Conservation (phyloP, 2,888 invertebrate species). For the Colostygia pectinataria region DNA sequence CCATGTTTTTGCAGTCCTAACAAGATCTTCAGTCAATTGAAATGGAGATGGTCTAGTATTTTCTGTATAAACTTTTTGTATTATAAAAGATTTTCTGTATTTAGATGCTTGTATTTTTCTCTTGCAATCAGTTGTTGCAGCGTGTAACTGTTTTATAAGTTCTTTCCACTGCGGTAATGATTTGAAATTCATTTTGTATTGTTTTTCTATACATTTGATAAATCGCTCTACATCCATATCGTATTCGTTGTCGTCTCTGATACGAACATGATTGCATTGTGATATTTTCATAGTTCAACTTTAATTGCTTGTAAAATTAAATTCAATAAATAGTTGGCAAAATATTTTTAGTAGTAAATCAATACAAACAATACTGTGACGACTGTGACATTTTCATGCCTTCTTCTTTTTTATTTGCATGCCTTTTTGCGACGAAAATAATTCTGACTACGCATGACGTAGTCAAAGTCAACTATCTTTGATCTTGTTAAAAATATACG, state of each 20-base stretch:
- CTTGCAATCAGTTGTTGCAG: constrained; percentile 47
- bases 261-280: constrained; percentile 55
- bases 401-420: too few relatives aligned
- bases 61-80: constrained; percentile 58
- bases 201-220: constrained; percentile 55
- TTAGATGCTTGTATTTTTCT: constrained; percentile 52
- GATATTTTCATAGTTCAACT: constrained; percentile 36
- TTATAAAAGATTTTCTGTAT: constrained; percentile 54
- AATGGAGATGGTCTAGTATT: constrained; percentile 60
- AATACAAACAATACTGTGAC: constrained; percentile 9
- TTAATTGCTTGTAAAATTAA: neutral
- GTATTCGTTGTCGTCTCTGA: constrained; percentile 48
- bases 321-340: constrained; percentile 1
- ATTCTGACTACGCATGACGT: too few relatives aligned
- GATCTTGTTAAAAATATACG: too few relatives aligned
- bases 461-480: too few relatives aligned
- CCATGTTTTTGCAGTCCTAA: constrained; percentile 62
- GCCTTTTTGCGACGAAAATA: too few relatives aligned
- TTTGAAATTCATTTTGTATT: constrained; percentile 56
- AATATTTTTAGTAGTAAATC: neutral
- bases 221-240: constrained; percentile 50
- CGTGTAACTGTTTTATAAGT: constrained; percentile 52
- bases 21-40: constrained; percentile 53
- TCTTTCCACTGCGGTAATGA: constrained; percentile 56
- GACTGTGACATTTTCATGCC: too few relatives aligned